Base-by-base conservation (phyloP, 2,113 vertebrate species). In the Platycercus adscitus region DNA sequence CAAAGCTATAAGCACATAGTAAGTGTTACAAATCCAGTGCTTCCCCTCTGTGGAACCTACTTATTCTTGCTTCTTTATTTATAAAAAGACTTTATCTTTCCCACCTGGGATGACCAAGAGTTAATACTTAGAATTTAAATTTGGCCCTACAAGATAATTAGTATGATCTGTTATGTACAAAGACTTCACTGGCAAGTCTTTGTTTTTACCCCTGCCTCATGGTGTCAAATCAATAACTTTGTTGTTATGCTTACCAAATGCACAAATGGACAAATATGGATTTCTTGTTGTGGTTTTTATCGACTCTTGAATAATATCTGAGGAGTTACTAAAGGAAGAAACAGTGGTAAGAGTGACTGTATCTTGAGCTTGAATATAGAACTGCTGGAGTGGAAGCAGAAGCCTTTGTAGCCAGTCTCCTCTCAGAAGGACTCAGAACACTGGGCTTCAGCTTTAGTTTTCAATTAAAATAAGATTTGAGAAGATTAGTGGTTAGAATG, bases 121-220 rank as follows among this genome's bases (percentile, higher is more conserved):
- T 96, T 96, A 96, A 97, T 85, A 93, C 44, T 75, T 78, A 72
- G 86, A 95, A 70, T 94, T 91, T 91, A 75, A 91, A 90, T 95
- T 96, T 97, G 80, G 70, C 47, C 52, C 49, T 87, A 88, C 33
- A 49, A 92, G 90, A 88, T 97, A 95, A 97, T 97, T 96, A 94
- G 87, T 93, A 53, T 91, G 95, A 96, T 90, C 92, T 94, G 61
- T 90, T 95, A 69, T 92, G 61, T 93, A 93, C 61, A 75, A 96
- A 94, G 89, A 88, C 80, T 75, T 79, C 41, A 33, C 70, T 96
- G 93, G 87, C 89, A 97, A 81, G 56, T 72, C 61, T 95, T 89
- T 91, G 78, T 91, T 91, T 97, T 97, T 93, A 94, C 84, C 95
- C 75, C 83, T 70, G 80, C 69, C 81, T 63, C 73, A 39, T 94